phyloP scores from a whole-genome alignment of 2,797 vertebrate species.

The Pempheris klunzingeri region DNA sequence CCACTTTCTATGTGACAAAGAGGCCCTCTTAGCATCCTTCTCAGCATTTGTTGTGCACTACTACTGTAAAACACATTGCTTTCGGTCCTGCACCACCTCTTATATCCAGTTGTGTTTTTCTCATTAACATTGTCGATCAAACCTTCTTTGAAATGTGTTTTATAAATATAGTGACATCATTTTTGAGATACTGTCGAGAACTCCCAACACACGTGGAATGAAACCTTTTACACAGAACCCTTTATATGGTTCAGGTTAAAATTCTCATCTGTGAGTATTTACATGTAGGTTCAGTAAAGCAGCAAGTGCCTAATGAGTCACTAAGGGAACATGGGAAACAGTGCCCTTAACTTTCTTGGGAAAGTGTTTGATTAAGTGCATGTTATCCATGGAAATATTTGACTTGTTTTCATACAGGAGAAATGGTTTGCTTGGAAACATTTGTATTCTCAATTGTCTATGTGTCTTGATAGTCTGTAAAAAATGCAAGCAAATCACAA shows the following conservation, averaged over 20 bases:
- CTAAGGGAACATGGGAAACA: constrained; percentile 22
- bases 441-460: not conserved
- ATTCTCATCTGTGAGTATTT: constrained; percentile 65
- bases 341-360: constrained; percentile 16
- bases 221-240: constrained; percentile 25
- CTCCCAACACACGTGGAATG: not conserved
- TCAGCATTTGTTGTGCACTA: not conserved
- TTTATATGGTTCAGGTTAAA: constrained; percentile 49
- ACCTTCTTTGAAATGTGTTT: not conserved
- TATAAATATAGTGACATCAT: not conserved
- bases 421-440: not conserved
- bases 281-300: constrained; percentile 55
- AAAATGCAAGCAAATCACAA: not conserved
- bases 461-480: not conserved
- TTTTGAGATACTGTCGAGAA: not conserved
- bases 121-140: not conserved
- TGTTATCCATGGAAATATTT: constrained; percentile 41
- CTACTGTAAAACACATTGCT: not conserved
- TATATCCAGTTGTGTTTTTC: not conserved
- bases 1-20: not conserved
- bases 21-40: not conserved
- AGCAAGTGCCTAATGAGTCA: constrained; percentile 57
- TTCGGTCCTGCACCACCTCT: not conserved
- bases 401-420: constrained; percentile 22
- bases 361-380: constrained; percentile 46